phyloP scores from a whole-genome alignment of 2,113 vertebrate species.

The Thalassarche chlororhynchos region DNA sequence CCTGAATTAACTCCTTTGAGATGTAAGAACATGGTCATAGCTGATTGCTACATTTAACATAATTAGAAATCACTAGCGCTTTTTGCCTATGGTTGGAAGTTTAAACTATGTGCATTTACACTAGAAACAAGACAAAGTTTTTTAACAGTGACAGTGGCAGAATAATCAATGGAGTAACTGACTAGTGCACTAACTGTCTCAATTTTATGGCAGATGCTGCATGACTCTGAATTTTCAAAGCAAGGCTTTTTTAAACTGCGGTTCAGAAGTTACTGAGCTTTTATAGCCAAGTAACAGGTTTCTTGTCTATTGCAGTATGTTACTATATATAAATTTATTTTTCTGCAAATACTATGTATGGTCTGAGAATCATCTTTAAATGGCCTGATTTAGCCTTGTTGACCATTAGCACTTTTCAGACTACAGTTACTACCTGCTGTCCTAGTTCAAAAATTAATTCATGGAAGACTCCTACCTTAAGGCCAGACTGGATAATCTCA shows the following conservation, averaged over 20 bases:
- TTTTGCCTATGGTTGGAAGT: neutral
- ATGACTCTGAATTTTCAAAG: neutral
- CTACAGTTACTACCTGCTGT: neutral
- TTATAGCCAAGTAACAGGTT: neutral
- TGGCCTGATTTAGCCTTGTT: neutral
- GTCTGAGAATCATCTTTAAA: neutral
- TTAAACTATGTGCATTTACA: neutral
- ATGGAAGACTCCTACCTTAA: neutral
- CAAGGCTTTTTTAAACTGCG: accelerated
- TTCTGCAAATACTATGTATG: neutral
- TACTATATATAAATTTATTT: neutral
- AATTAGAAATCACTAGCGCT: neutral
- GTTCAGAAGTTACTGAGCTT: neutral
- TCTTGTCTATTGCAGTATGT: neutral
- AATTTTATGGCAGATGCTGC: neutral
- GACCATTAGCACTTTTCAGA: neutral
- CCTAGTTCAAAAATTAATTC: neutral
- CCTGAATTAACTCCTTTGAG: neutral
- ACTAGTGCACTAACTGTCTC: neutral
- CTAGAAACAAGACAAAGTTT: neutral
- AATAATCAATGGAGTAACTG: neutral
- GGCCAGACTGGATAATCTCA: neutral
- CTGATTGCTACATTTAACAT: neutral
- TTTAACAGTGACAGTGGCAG: neutral
- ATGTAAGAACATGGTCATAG: neutral